These are phyloP conservation scores for Halcyon leucocephala DNA, from an alignment of 2,797 vertebrate genomes.

Conservation along the genomic window DNA sequence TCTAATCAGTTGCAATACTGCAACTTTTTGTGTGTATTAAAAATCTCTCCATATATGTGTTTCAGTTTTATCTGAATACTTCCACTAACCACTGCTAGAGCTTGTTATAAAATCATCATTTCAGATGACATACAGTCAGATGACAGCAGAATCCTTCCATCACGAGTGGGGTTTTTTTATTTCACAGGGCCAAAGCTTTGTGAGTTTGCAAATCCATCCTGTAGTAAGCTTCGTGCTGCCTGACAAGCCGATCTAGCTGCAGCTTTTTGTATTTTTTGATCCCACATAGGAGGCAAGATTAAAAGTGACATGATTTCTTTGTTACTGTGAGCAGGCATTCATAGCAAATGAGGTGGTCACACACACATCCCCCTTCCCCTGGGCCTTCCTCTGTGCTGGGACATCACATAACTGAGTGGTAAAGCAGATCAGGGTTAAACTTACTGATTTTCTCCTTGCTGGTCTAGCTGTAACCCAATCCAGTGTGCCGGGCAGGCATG, in stretches of 20 bases:
- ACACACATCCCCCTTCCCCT: background rate
- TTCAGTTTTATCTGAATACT: background rate
- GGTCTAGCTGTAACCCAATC: background rate
- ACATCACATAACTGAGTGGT: fast-evolving
- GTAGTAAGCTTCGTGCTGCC: background rate
- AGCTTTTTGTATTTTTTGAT: background rate
- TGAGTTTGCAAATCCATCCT: background rate
- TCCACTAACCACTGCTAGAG: background rate
- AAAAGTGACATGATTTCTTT: background rate
- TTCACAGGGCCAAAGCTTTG: background rate
- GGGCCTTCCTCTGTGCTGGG: background rate
- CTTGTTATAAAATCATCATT: background rate
- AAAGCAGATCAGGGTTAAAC: background rate
- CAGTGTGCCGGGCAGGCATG: background rate
- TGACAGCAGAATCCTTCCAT: background rate
- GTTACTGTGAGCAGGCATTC: background rate
- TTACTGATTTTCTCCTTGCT: background rate
- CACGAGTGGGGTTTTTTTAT: background rate
- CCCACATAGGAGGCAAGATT: background rate
- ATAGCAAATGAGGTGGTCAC: background rate
- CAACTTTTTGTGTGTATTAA: background rate
- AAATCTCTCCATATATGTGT: background rate
- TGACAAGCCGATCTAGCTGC: background rate
- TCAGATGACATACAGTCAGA: background rate
- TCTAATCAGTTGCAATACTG: background rate